Evolutionary conservation across 2,797 vertebrate genomes (phyloP).

Genomic region (Hypotaenidia okinawae): DNA sequence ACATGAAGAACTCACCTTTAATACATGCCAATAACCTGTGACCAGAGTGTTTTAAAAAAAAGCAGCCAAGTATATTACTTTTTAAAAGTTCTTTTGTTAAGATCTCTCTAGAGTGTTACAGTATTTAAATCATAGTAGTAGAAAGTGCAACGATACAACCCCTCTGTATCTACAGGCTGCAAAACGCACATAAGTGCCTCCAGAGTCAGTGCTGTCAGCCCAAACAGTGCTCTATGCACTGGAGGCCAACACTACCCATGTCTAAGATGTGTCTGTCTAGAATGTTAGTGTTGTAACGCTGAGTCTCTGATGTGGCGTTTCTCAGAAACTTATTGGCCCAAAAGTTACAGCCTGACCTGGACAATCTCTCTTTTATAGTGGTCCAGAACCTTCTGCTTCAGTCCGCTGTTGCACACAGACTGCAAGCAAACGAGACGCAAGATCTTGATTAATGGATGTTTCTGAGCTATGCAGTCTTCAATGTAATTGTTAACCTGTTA

Average conservation of each 20-base stretch:
- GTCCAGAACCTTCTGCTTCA: constrained; percentile 96
- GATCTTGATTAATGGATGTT: constrained; percentile 93
- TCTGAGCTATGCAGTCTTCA: constrained; percentile 94
- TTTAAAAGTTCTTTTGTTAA: neutral
- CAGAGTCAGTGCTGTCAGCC: neutral
- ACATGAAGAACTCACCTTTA: neutral
- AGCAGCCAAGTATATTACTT: neutral
- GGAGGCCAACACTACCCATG: neutral
- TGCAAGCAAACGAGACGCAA: constrained; percentile 93
- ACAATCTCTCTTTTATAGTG: constrained; percentile 95
- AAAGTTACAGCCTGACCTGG: constrained; percentile 83
- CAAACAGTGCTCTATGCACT: neutral
- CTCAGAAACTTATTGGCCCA: neutral
- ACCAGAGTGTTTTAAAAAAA: neutral
- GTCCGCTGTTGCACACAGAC: constrained; percentile 95
- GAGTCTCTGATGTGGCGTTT: neutral
- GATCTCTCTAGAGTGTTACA: neutral
- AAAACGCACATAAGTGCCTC: neutral
- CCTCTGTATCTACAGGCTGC: neutral
- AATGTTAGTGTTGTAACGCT: neutral
- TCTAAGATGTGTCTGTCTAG: neutral
- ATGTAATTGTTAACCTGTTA: constrained; percentile 91
- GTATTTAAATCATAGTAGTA: neutral
- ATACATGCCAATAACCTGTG: neutral
- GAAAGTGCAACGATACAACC: neutral